Conservation (phyloP, 2,888 invertebrate genomes). For the Macaria notata region DNA sequence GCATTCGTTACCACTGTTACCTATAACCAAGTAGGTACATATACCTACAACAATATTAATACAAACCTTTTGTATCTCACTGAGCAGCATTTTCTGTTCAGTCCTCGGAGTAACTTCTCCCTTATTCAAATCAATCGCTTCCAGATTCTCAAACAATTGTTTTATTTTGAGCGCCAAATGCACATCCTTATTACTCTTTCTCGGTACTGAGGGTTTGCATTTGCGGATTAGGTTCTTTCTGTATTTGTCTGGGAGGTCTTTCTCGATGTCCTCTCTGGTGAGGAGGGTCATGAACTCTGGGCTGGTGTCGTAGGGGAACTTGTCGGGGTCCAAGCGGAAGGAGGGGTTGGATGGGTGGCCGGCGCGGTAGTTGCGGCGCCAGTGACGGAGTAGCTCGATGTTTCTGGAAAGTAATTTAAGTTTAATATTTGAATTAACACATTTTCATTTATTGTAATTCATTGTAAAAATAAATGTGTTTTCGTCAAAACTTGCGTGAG, state of each 20-base stretch:
- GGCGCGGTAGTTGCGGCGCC: constrained; percentile 73
- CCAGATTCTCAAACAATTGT: constrained; percentile 68
- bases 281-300: constrained; percentile 79
- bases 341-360: constrained; percentile 43
- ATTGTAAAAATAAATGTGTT: too few relatives aligned
- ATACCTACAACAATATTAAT: too few relatives aligned
- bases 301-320: constrained; percentile 80
- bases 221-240: constrained; percentile 52
- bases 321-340: constrained; percentile 48
- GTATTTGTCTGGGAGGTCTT: constrained; percentile 73
- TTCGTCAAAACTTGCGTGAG: too few relatives aligned
- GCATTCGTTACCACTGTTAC: too few relatives aligned
- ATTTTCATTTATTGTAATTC: too few relatives aligned
- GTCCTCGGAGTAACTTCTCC: constrained; percentile 73
- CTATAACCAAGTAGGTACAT: too few relatives aligned
- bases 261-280: constrained; percentile 71
- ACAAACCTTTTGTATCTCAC: constrained; percentile 83
- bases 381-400: constrained; percentile 71
- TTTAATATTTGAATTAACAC: too few relatives aligned
- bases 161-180: constrained; percentile 72
- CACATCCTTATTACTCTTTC: constrained; percentile 59
- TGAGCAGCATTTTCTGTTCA: constrained; percentile 77
- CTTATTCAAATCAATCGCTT: constrained; percentile 65
- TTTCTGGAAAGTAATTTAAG: constrained; percentile 48
- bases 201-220: constrained; percentile 57